A percentile compares a stretch with the other conserved stretches of the same genome.
phyloP scores from a whole-genome alignment of 1,140 invertebrate genomes.

The Geopemphigus sp. region DNA sequence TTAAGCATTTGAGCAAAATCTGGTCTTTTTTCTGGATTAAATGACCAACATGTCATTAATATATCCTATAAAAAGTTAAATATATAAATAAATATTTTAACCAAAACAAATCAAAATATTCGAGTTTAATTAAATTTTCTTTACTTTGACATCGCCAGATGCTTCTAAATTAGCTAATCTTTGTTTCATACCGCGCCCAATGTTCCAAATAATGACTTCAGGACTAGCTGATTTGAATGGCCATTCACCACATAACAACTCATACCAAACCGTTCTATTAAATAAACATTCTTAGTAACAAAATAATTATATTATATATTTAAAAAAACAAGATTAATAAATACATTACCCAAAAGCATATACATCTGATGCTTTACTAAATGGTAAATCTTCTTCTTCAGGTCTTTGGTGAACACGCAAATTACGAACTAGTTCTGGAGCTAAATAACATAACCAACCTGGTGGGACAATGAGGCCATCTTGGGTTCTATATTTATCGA shows the following conservation, averaged over 20 bases:
- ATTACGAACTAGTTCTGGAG: slow-evolving; percentile 88
- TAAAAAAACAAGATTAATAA: too few relatives aligned
- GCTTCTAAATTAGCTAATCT: slow-evolving; percentile 90
- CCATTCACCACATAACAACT: slow-evolving; percentile 93
- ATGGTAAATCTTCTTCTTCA: slow-evolving; percentile 82
- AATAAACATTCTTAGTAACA: slow-evolving; percentile 50
- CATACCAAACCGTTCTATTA: slow-evolving; percentile 95
- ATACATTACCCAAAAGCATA: slow-evolving; percentile 88
- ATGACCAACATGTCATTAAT: slow-evolving; percentile 95
- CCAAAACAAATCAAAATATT: neutral
- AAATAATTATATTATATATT: slow-evolving; percentile 4
- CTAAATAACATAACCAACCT: slow-evolving; percentile 96
- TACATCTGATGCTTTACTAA: slow-evolving; percentile 87
- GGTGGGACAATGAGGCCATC: slow-evolving; percentile 86
- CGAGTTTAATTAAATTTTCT: neutral
- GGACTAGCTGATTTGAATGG: slow-evolving; percentile 90
- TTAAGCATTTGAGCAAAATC: slow-evolving; percentile 84
- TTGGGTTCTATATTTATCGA: slow-evolving; percentile 60
- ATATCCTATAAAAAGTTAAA: slow-evolving; percentile 72
- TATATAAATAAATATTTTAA: neutral
- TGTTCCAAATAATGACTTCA: slow-evolving; percentile 96
- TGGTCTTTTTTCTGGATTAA: slow-evolving; percentile 75
- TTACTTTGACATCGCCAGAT: slow-evolving; percentile 93
- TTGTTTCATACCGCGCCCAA: slow-evolving; percentile 94
- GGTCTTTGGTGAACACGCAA: slow-evolving; percentile 69